Conservation (phyloP, 2,888 invertebrate species). For the Pachycephus smyrnensis region DNA sequence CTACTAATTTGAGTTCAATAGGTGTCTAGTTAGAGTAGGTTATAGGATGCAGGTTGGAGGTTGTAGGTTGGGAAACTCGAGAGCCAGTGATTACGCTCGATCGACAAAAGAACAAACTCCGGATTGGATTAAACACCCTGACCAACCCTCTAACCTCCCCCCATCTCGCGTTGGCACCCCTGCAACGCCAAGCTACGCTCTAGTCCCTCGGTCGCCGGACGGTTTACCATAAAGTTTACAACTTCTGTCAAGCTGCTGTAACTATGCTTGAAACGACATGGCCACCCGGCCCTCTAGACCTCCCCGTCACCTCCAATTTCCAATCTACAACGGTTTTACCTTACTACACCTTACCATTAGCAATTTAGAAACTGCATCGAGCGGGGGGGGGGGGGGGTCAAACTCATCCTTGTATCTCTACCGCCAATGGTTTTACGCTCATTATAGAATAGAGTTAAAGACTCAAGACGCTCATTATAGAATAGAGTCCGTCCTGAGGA, state of each 20-base stretch:
- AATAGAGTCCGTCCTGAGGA: background rate
- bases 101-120: constrained; percentile 64
- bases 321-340: background rate
- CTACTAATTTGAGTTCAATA: background rate
- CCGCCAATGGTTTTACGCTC: background rate
- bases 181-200: constrained; percentile 25
- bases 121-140: constrained; percentile 61
- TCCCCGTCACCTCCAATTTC: background rate
- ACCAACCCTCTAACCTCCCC: constrained; percentile 21
- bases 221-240: constrained; percentile 61
- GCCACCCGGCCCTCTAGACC: background rate
- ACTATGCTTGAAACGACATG: background rate
- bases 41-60: background rate
- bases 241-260: constrained; percentile 48
- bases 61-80: constrained; percentile 52
- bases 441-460: background rate
- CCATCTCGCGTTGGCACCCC: constrained; percentile 22
- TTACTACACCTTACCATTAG: background rate
- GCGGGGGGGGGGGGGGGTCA: background rate
- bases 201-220: constrained; percentile 50
- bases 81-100: constrained; percentile 62
- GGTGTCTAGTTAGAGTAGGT: background rate
- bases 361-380: background rate
- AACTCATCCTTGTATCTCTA: background rate
- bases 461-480: background rate